These are phyloP conservation scores for Platerodrilus igneus DNA, from an alignment of 2,888 invertebrate species.

Conservation along the genomic window DNA sequence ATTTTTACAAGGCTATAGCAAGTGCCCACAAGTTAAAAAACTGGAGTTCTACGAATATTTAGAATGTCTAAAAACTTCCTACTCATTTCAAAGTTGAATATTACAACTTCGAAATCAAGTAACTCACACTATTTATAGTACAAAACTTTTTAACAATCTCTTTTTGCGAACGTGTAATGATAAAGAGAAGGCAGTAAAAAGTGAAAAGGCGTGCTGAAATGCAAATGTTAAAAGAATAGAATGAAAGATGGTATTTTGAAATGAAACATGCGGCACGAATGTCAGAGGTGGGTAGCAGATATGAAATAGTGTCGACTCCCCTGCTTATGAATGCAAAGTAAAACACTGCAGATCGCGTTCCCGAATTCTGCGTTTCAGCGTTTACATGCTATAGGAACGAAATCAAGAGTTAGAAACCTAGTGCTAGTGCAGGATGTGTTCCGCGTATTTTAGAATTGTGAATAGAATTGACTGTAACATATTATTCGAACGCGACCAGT, in stretches of 20 bases:
- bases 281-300: conserved; percentile 45
- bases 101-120: too few relatives aligned
- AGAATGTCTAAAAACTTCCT: too few relatives aligned
- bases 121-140: too few relatives aligned
- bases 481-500: conserved; percentile 44
- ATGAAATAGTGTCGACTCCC: conserved; percentile 43
- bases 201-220: conserved; percentile 36
- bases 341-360: conserved; percentile 35
- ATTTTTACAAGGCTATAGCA: too few relatives aligned
- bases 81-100: too few relatives aligned
- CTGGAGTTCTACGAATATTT: too few relatives aligned
- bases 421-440: conserved; percentile 24
- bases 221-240: conserved; percentile 46
- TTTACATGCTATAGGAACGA: conserved; percentile 14
- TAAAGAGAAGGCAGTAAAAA: conserved; percentile 26
- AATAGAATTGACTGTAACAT: conserved; percentile 45
- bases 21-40: too few relatives aligned
- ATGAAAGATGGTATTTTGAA: conserved; percentile 48
- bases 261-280: conserved; percentile 43
- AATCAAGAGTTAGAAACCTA: conserved; percentile 25
- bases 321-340: conserved; percentile 46
- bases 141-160: too few relatives aligned
- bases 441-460: conserved; percentile 28
- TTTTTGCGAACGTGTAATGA: conserved; percentile 28
- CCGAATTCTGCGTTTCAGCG: conserved; percentile 16